Base-by-base conservation (phyloP, 2,113 vertebrate species). In the Bungarus multicinctus region DNA sequence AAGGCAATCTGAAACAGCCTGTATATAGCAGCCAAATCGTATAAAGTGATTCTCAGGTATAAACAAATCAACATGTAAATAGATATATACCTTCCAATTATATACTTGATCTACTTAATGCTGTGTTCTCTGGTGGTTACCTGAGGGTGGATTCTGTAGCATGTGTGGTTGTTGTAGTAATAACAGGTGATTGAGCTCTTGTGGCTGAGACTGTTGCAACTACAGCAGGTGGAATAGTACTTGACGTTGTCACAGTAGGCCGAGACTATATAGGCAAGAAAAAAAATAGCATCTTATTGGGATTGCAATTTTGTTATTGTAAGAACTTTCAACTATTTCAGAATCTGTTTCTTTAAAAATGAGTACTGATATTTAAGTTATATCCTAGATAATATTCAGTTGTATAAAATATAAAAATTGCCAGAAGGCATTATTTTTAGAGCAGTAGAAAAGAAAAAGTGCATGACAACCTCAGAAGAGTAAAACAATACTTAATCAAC, bases 171-270 rank as follows among this genome's bases (percentile, higher is more conserved):
- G 98, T 97, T 0, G 99, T 98, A 89, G 97, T 99, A 95, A 99
- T 99, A 93, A 99, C 98, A 16, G 99, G 99, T 81, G 99, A 99
- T 96, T 99, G 99, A 69, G 99, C 99, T 96, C 99, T 98, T 0
- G 98, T 99, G 92, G 99, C 98, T 0, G 99, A 99, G 45, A 99
- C 99, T 3, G 99, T 98, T 7, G 99, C 99, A 95, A 99, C 99
- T 94, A 99, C 98, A 23, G 99, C 98, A 74, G 99, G 99, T 94
- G 98, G 98, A 94, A 99, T 99, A 64, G 99, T 97, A 87, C 98
- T 99, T 1, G 99, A 98, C 1, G 98, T 99, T 91, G 99, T 99
- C 94, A 98, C 98, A 23, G 98, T 96, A 87, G 99, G 98, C 43
- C 99, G 99, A 93, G 99, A 99, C 99, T 99, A 95, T 8, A 91